Evolutionary conservation across 2,888 invertebrate species (phyloP), one percentile per base, ranked within the genome.

Genomic region (Lasioglossum zephyrum): DNA sequence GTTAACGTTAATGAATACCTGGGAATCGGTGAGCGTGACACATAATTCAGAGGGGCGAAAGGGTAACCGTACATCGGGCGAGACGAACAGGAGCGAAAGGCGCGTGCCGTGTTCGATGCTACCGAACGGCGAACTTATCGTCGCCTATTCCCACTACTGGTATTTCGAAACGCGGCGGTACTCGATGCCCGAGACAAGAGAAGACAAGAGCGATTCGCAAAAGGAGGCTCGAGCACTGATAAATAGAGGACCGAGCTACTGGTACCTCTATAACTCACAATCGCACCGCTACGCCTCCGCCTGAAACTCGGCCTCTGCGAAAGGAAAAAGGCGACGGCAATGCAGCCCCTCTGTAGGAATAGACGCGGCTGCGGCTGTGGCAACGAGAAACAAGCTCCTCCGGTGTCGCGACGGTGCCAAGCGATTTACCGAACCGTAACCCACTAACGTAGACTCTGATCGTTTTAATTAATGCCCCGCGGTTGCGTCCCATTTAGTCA

Each of bases 1-100:
- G 94, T 94, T 94, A 94, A 90, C 92, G 91, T 93, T 93, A 94
- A 94, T 92, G 92, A 93, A 93, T 93, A 92, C 92, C 93, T 92
- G 92, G 86, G 90, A 90, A 93, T 94, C 92, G 93, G 92, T 91
- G 91, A 94, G 90, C 92, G 92, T 92, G 90, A 81, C 91, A 85
- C 92, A 93, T 93, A 94, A 92, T 92, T 94, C 91, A 92, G 87
- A 73, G 60, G 53, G 49, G 63, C 60, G 74, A 81, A 81, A 72
- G 39, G 74, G 26, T 41, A 83, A 47, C 60, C n/a, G 9, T n/a
- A n/a, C n/a, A 57, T 57, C 13, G 57, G 26, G 60, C 41, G 13
- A 66, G 31, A 66, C 41, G 39, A 70, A 9, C 1, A 22, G 22
- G 66, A 66, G 36, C 63, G 2, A 63, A 31, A 26, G 31, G 31